phyloP scores from a whole-genome alignment of 1,140 invertebrate genomes.

The Diorhabda carinulata region DNA sequence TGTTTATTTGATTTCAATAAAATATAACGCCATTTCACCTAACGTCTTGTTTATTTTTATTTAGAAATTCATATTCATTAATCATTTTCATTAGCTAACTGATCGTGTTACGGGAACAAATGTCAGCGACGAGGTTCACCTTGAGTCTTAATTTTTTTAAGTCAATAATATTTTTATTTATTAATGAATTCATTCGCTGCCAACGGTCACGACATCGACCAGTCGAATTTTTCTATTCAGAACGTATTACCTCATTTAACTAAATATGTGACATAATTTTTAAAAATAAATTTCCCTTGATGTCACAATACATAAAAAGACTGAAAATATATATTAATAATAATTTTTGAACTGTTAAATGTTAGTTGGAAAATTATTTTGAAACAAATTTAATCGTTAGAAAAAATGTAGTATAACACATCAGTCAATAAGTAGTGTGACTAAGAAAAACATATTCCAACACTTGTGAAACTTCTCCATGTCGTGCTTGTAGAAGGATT shows the following conservation, averaged over 20 bases:
- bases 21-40: neutral
- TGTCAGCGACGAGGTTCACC: neutral
- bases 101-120: too few species aligned
- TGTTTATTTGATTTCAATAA: neutral
- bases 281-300: conserved; percentile 22
- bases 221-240: conserved; percentile 13
- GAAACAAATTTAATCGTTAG: too few species aligned
- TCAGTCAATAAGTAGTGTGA: too few species aligned
- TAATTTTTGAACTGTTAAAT: too few species aligned
- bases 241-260: conserved; percentile 6
- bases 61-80: neutral
- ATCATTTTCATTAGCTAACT: neutral
- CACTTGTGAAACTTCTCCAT: too few species aligned
- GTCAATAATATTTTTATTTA: conserved; percentile 8
- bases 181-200: conserved; percentile 3
- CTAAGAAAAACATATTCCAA: too few species aligned
- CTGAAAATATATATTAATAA: too few species aligned
- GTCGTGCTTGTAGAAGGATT: too few species aligned
- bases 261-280: conserved; percentile 21
- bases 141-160: neutral
- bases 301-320: too few species aligned
- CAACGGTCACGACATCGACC: conserved; percentile 7
- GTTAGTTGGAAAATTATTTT: too few species aligned
- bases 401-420: too few species aligned
- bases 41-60: neutral